Base-by-base conservation (phyloP, 2,797 vertebrate genomes). In the Poeciliopsis turneri region DNA sequence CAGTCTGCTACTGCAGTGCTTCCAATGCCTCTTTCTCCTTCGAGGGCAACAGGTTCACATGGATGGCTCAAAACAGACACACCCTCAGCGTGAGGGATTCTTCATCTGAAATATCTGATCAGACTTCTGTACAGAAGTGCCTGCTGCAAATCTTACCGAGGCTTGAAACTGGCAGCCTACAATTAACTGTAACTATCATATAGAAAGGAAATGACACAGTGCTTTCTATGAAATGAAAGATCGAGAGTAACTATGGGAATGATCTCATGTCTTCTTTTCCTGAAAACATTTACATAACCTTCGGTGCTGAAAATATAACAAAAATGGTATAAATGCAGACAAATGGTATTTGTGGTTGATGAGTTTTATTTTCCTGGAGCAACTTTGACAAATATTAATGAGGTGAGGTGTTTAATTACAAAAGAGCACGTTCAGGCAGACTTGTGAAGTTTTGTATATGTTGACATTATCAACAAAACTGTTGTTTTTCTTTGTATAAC, bases 61-160 rank as follows among this genome's bases (percentile, higher is more conserved):
- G 70, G 75, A 82, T 39, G 61, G 72, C 78, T 87, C 80, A 78
- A 88, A 91, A 90, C 90, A 91, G 84, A 92, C 76, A 84, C 77
- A 57, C 76, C 79, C 79, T 36, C 69, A 59, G 74, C 13, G 25
- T 18, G 28, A 78, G 71, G 66, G 77, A 88, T 77, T 75, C 82
- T 76, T 61, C 33, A n/a, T 68, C 82, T 73, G 49, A 43, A 70
- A 64, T 82, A 78, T 89, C 78, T 86, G 83, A 80, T 82, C 53
- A 77, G 57, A 72, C 82, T 79, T 25, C 76, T 83, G 79, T 80
- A 80, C 39, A 72, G 41, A 93, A 89, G 87, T 87, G 86, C 89
- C 79, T 91, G 91, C 77, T 92, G 89, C 87, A 93, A 93, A 94
- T 94, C 79, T 87, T 85, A 78, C 85, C 77, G 9, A 92, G 88